Percentiles rank a stretch among this genome's conserved stretches.
Evolutionary conservation across 2,888 invertebrate genomes (phyloP).

Genomic region (Drosophila buzzatii): DNA sequence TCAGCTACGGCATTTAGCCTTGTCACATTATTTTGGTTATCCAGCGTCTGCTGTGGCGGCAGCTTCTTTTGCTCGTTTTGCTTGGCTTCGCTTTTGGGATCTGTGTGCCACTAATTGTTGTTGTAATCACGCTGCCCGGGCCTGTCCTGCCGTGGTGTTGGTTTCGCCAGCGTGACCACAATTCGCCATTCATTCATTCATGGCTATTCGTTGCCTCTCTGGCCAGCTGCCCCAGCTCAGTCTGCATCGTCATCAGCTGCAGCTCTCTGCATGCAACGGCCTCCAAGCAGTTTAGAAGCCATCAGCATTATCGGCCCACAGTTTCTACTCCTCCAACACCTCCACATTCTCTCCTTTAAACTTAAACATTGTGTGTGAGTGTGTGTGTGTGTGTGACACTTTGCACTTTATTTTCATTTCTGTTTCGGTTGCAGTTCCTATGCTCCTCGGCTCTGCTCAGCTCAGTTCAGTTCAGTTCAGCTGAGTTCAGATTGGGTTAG

Average conservation of each 20-base stretch:
- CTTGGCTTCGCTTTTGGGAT: conserved; percentile 19
- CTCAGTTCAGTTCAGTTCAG: conserved; percentile 38
- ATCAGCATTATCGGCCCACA: conserved; percentile 65
- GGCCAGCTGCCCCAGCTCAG: conserved; percentile 27
- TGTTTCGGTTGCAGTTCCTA: conserved; percentile 22
- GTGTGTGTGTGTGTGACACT: conserved; percentile 28
- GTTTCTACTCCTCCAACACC: neutral
- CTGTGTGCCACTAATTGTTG: conserved; percentile 67
- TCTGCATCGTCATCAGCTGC: conserved; percentile 41
- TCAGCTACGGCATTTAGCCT: conserved; percentile 78
- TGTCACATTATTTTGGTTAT: conserved; percentile 80
- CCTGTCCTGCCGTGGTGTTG: conserved; percentile 20
- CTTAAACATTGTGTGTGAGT: conserved; percentile 27
- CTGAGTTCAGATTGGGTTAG: conserved; percentile 30
- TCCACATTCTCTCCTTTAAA: conserved; percentile 15
- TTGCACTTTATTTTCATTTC: conserved; percentile 26
- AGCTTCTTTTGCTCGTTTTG: conserved; percentile 25
- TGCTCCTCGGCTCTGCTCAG: neutral
- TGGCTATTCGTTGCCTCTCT: conserved; percentile 33
- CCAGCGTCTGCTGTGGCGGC: conserved; percentile 39
- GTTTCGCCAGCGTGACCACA: conserved; percentile 59
- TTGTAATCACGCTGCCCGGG: conserved; percentile 65
- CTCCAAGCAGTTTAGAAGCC: conserved; percentile 42
- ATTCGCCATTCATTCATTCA: conserved; percentile 58
- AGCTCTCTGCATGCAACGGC: conserved; percentile 6